phyloP scores from a whole-genome alignment of 2,113 vertebrate species.

The Corapipo altera region DNA sequence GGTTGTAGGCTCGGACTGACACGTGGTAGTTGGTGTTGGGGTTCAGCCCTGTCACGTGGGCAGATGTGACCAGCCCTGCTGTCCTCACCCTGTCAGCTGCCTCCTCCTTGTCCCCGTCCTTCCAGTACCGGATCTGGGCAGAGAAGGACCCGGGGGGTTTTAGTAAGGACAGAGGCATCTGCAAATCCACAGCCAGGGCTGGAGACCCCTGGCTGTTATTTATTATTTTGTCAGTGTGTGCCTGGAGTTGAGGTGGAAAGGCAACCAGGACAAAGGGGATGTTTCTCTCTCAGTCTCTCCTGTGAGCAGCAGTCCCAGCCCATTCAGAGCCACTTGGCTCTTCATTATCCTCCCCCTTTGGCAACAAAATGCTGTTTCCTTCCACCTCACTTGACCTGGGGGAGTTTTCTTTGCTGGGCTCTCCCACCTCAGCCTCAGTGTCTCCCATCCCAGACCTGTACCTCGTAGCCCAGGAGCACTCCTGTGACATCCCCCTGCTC shows the following conservation, averaged over 20 bases:
- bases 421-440: background rate
- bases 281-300: background rate
- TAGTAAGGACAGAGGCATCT: background rate
- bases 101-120: conserved; percentile 88
- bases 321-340: background rate
- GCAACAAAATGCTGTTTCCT: background rate
- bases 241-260: background rate
- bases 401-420: background rate
- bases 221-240: background rate
- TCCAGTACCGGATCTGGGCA: conserved; percentile 92
- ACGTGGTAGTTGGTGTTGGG: conserved; percentile 91
- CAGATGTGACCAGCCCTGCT: conserved; percentile 81
- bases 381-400: background rate
- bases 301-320: background rate
- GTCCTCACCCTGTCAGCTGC: conserved; percentile 93
- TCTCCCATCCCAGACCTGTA: conserved; percentile 21
- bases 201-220: background rate
- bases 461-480: conserved; percentile 92
- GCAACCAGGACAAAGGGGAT: background rate
- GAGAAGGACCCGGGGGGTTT: background rate
- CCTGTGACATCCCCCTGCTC: conserved; percentile 80
- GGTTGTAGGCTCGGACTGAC: conserved; percentile 91
- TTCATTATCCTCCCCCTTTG: background rate
- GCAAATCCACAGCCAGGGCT: background rate
- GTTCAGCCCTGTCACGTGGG: conserved; percentile 83